Base-by-base conservation (phyloP, 2,888 invertebrate genomes). In the Asteroscopus sphinx region DNA sequence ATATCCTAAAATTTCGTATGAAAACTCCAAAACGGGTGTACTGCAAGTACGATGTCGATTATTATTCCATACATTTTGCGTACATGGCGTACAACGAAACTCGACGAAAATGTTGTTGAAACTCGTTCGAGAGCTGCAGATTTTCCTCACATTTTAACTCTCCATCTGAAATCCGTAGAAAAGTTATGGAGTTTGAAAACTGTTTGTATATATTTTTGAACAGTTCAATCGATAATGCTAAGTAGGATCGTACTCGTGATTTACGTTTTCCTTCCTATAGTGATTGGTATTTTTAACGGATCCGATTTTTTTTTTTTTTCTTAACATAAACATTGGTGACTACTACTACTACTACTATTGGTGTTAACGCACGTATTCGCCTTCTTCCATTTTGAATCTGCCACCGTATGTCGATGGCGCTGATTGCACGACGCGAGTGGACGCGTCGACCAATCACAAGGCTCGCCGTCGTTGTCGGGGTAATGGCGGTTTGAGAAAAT, bases 121-220 rank as follows among this genome's bases (percentile, higher is more conserved):
- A 60, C 46, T 60, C 52, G 42, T 49, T 63, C 45, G 37, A 49
- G 52, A 46, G 40, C 49, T 40, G 21, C 25, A 39, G 63, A 48
- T 44, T 67, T 62, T 48, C 42, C 39, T 49, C 42, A 60, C 62
- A 62, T 64, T 74, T 69, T 65, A 65, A 63, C 64, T 63, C 33
- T 17, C 54, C 28, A 47, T 46, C 40, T 11, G 33, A 66, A 68
- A 63, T 68, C 36, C 51, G 57, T 42, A 54, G 25, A 33, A 48
- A 74, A 72, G 67, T 74, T 73, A 65, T 68, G 48, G 33, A 68
- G 60, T 72, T 69, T 45, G 63, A 61, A 66, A 59, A 64, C 66
- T 56, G 62, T 66, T 66, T 44, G 37, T 28, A 12, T 33, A 36
- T 57, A 47, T 66, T 66, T 61, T 65, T 58, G 54, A 63, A 63